Evolutionary conservation across 1,140 invertebrate genomes (phyloP), one percentile per base, ranked within the genome.

Genomic region (Orchesella cincta): DNA sequence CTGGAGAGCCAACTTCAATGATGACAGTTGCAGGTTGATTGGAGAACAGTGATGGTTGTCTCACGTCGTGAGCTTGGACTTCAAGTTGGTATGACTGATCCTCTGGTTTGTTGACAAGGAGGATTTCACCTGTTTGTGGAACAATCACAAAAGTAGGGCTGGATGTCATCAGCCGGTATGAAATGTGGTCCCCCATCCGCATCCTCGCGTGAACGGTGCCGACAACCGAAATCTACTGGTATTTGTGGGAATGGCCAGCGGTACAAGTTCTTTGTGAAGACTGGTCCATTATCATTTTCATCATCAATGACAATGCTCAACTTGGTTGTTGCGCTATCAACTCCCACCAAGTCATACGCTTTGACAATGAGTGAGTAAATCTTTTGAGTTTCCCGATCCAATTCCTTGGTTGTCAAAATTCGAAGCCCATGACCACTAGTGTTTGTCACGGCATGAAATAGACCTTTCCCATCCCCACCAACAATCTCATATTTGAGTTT

Each of bases 111-210:
- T 91, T 92, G 14, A 91, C 91, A 5, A 96, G 84, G 81, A 96
- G 89, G 0, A 97, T 85, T 84, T 96, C 93, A 0, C 95, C 95
- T 0, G 94, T 96, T 86, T 96, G 94, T 0, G 95, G 95, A 0
- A 96, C 93, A 76, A 97, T 91, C 12, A 96, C 92, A 14, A 94
- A 89, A 34, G 92, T 85, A 81, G 93, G 93, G 70, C 90, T 94
- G 0, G 92, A 91, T 0, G 90, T 90, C n/a, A 90, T 88, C 20
- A 96, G 85, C 74, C 91, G 90, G 84, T 95, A 97, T 16, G 93
- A 91, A 2, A 96, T 89, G 78, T 91, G 91, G 86, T 97, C 94
- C 5, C 93, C 93, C 84, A 96, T 94, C 0, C 90, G 92, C 85
- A 96, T 94, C 35, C 88, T 89, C 0, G 94, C 94, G 71, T 89